Percentiles rank a stretch among this genome's conserved stretches.
Conservation (phyloP, 2,888 invertebrate genomes). For the Stenurella melanura region DNA sequence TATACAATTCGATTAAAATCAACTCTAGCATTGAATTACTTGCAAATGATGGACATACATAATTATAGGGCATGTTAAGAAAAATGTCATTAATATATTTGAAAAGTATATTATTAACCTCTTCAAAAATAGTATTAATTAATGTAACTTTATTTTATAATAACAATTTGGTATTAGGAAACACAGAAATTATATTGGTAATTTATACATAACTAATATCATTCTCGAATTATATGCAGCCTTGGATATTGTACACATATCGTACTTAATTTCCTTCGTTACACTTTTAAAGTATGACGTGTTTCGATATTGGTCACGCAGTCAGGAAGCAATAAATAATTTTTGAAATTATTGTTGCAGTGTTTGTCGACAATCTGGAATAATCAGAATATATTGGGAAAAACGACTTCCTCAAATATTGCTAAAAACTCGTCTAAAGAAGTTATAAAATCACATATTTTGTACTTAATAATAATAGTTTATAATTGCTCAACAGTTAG, state of each 20-base stretch:
- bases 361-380: too few species aligned
- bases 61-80: neutral
- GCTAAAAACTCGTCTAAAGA: too few species aligned
- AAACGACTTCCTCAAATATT: too few species aligned
- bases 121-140: neutral
- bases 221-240: neutral
- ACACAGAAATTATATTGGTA: neutral
- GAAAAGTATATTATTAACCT: neutral
- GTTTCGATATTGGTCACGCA: slow-evolving; percentile 6
- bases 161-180: neutral
- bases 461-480: too few species aligned
- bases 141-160: neutral
- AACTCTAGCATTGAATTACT: too few species aligned
- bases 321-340: neutral
- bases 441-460: too few species aligned
- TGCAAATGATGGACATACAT: too few species aligned
- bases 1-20: too few species aligned
- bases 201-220: neutral
- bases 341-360: neutral
- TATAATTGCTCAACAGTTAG: too few species aligned
- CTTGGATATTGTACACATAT: slow-evolving; percentile 1
- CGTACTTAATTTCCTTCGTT: neutral
- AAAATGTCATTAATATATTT: neutral
- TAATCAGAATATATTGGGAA: too few species aligned
- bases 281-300: neutral